Evolutionary conservation across 2,797 vertebrate species (phyloP), one percentile per base, ranked within the genome.

Genomic region (Dicrostonyx torquatus): DNA sequence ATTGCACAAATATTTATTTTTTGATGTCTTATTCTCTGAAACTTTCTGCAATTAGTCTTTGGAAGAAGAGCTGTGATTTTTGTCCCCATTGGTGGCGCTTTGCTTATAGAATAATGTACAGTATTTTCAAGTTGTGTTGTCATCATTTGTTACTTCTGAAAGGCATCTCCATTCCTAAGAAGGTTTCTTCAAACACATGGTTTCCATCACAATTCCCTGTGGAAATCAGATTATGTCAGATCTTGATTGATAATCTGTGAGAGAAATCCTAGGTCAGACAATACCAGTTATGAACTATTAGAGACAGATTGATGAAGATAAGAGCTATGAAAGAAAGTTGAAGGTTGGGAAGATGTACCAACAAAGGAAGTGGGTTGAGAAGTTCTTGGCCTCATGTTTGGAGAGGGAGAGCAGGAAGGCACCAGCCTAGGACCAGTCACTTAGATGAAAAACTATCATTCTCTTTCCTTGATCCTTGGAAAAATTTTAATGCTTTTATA

Each of bases 91-190:
- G 62, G 70, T 72, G 34, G 24, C 7, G 1, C 68, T 92, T 88
- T 89, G 79, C 80, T 90, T 31, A 26, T 72, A 87, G 79, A 72
- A 76, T 29, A 79, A 85, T 53, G 34, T 48, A 76, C 4, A 45
- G 40, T 85, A 20, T 45, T 76, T 93, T 75, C 50, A 26, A 79
- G 29, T 86, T 48, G 3, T 11, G n/a, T 53, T 73, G 29, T 34
- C 55, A 68, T 92, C 18, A n/a, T 88, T 90, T 24, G 2, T 37
- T 70, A 22, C 31, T 53, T 53, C 9, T 78, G 29, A 8, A 3
- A 93, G 76, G 45, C 5, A 64, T 15, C 24, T 64, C 9, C 12
- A 29, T 94, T 94, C 68, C 43, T 88, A 79, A 73, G 88, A 93
- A 89, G 68, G 12, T 75, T 92, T 34, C 0, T 72, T 80, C 22